Conservation (phyloP, 2,888 invertebrate genomes). For the Tethea ocularis region DNA sequence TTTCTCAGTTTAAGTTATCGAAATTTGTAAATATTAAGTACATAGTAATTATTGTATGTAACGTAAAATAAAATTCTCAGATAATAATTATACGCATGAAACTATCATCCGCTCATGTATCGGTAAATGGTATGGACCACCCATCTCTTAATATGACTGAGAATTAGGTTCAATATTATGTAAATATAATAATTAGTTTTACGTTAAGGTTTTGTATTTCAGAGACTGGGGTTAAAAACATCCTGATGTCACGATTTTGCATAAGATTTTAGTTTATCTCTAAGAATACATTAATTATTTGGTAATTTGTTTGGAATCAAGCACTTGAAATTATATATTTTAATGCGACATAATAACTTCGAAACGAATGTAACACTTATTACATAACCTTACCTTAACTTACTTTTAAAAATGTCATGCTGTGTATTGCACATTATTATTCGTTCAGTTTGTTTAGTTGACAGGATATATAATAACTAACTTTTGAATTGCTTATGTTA, state of each 20-base stretch:
- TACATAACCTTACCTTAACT: neutral
- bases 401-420: neutral
- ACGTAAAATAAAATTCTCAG: slow-evolving; percentile 10
- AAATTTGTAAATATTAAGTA: slow-evolving; percentile 40
- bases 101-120: slow-evolving; percentile 4
- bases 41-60: slow-evolving; percentile 14
- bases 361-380: neutral
- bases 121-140: slow-evolving; percentile 32
- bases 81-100: slow-evolving; percentile 8
- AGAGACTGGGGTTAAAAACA: slow-evolving; percentile 47
- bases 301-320: slow-evolving; percentile 16
- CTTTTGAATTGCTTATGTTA: slow-evolving; percentile 25
- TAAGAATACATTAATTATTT: slow-evolving; percentile 20
- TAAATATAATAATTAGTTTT: slow-evolving; percentile 66
- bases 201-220: slow-evolving; percentile 49
- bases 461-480: slow-evolving; percentile 53
- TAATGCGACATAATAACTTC: neutral
- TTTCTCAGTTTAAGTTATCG: neutral
- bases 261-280: slow-evolving; percentile 42
- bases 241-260: slow-evolving; percentile 41
- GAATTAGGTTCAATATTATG: slow-evolving; percentile 78
- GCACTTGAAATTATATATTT: slow-evolving; percentile 5
- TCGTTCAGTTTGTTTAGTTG: slow-evolving; percentile 45
- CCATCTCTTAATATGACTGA: slow-evolving; percentile 76
- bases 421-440: neutral